A percentile compares a stretch with the other conserved stretches of the same genome.
phyloP scores from a whole-genome alignment of 2,797 vertebrate genomes.

The Nyctibius grandis region DNA sequence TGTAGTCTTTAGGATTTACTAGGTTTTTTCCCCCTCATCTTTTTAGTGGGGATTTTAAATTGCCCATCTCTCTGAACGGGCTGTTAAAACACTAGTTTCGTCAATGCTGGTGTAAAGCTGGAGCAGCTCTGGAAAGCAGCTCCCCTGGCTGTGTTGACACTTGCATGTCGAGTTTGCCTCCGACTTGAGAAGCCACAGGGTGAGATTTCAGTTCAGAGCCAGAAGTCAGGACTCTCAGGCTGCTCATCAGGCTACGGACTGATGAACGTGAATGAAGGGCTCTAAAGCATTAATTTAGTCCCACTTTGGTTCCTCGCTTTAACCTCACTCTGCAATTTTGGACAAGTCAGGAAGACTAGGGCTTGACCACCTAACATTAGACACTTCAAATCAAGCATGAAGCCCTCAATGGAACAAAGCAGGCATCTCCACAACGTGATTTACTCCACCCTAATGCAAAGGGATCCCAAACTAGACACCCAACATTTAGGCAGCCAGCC shows the following conservation, averaged over 20 bases:
- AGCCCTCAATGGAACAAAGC: neutral
- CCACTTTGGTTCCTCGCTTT: neutral
- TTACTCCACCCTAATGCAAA: neutral
- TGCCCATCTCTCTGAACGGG: neutral
- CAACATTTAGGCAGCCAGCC: neutral
- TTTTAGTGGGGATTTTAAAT: neutral
- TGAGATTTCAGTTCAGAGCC: neutral
- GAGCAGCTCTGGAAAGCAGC: neutral
- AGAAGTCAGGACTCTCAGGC: neutral
- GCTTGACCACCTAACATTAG: neutral
- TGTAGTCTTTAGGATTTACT: slow-evolving; percentile 25
- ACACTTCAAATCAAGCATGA: neutral
- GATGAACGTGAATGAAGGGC: neutral
- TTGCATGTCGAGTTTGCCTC: neutral
- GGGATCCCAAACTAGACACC: neutral
- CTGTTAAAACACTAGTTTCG: neutral
- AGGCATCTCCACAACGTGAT: neutral
- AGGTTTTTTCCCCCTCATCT: neutral
- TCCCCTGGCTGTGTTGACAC: neutral
- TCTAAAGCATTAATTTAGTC: neutral
- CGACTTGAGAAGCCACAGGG: neutral
- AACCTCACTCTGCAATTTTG: neutral
- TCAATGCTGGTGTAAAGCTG: neutral
- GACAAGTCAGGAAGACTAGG: neutral
- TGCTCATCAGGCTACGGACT: neutral